Evolutionary conservation across 2,113 vertebrate genomes (phyloP).

Genomic region (Ochotona curzoniae): DNA sequence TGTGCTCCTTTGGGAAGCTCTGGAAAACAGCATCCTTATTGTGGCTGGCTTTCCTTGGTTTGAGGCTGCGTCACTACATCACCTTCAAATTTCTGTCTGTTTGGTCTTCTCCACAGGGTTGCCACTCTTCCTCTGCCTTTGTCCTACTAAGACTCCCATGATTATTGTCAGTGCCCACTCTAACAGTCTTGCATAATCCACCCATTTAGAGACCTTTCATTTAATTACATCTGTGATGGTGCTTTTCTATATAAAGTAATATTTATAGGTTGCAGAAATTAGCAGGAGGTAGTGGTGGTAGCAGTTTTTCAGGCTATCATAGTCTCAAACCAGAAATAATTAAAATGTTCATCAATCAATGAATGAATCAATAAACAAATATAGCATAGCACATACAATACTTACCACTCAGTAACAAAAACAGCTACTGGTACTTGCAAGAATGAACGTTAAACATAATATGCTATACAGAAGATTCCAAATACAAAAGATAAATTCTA

Average conservation of each 20-base stretch:
- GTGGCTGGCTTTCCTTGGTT: not conserved
- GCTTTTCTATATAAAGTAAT: not conserved
- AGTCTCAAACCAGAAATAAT: constrained; percentile 7
- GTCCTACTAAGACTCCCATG: not conserved
- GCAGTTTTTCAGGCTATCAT: not conserved
- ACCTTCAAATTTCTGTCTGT: not conserved
- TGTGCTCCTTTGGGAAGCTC: not conserved
- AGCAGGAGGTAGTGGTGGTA: not conserved
- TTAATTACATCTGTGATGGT: not conserved
- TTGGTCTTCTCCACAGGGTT: not conserved
- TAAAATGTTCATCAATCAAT: not conserved
- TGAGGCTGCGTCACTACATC: not conserved
- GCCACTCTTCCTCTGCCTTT: not conserved
- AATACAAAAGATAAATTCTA: not conserved
- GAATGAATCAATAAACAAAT: not conserved
- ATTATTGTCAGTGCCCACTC: not conserved
- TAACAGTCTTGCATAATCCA: not conserved
- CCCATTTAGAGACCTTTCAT: not conserved
- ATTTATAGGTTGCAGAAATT: not conserved
- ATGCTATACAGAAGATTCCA: not conserved
- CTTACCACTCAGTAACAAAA: not conserved
- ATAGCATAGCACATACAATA: not conserved
- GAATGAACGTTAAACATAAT: not conserved
- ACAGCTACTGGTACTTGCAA: not conserved
- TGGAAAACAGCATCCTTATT: not conserved